These are phyloP conservation scores for Lacanobia wlatinum DNA, from an alignment of 2,888 invertebrate genomes.

Conservation along the genomic window DNA sequence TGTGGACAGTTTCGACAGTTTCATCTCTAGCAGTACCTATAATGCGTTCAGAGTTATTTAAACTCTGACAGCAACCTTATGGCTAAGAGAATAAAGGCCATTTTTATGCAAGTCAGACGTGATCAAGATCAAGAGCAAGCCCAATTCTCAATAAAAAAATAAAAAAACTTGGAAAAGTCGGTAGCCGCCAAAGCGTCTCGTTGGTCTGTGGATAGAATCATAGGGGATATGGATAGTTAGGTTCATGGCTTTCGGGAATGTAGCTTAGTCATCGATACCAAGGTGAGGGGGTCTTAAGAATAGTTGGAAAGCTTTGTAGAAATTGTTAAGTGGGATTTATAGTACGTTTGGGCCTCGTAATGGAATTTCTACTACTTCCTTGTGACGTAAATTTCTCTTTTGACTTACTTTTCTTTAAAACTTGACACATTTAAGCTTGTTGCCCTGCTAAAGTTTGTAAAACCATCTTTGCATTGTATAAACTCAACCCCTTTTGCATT, in stretches of 20 bases:
- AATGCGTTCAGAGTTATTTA: too few relatives aligned
- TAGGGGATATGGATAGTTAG: conserved; percentile 12
- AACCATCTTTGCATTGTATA: too few relatives aligned
- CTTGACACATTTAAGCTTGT: too few relatives aligned
- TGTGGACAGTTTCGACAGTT: neutral
- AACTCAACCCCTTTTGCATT: too few relatives aligned
- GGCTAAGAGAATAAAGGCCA: too few relatives aligned
- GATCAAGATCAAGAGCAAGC: too few relatives aligned
- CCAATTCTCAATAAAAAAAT: too few relatives aligned
- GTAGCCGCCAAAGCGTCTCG: neutral
- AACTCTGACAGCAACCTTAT: too few relatives aligned
- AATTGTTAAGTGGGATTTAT: neutral
- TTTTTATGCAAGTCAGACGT: too few relatives aligned
- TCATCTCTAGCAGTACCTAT: neutral
- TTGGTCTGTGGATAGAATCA: conserved; percentile 30
- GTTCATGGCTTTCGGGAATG: neutral
- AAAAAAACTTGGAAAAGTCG: too few relatives aligned
- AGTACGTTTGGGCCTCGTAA: neutral
- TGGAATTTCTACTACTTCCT: neutral
- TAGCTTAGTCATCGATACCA: conserved; percentile 42
- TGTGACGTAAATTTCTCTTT: neutral
- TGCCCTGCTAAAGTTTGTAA: too few relatives aligned
- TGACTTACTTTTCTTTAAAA: too few relatives aligned
- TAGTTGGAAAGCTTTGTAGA: neutral
- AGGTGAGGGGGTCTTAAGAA: neutral